Evolutionary conservation across 1,140 invertebrate genomes (phyloP).

Genomic region (Drosophila subobscura): DNA sequence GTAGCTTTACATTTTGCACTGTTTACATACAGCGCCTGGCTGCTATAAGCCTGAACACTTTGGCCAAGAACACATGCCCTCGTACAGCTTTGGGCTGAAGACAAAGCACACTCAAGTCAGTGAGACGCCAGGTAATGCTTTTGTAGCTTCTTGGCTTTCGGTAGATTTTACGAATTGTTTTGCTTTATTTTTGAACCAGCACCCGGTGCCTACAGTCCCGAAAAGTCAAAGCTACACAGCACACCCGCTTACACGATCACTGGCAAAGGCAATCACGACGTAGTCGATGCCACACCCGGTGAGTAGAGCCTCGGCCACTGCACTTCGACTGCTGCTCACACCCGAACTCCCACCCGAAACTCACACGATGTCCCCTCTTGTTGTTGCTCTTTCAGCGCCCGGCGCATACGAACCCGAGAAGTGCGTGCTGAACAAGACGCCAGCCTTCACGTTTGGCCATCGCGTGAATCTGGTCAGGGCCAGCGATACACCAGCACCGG

Average conservation of each 20-base stretch:
- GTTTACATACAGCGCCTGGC: constrained; percentile 83
- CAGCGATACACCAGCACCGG: constrained; percentile 87
- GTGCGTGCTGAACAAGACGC: constrained; percentile 85
- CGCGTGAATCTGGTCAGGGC: constrained; percentile 85
- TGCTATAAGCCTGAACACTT: constrained; percentile 87
- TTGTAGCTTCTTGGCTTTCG: neutral
- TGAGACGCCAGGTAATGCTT: constrained; percentile 69
- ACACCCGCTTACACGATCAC: constrained; percentile 86
- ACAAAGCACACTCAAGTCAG: constrained; percentile 83
- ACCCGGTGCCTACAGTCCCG: constrained; percentile 86
- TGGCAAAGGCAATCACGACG: constrained; percentile 86
- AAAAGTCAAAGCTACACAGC: constrained; percentile 73
- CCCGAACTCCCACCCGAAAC: neutral
- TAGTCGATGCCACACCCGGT: constrained; percentile 86
- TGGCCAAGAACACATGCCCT: constrained; percentile 86
- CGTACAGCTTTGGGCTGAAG: constrained; percentile 87
- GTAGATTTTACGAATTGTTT: neutral
- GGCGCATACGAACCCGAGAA: constrained; percentile 92
- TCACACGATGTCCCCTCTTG: neutral
- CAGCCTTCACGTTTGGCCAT: constrained; percentile 85
- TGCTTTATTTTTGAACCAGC: constrained; percentile 49
- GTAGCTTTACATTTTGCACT: constrained; percentile 79
- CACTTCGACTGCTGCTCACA: neutral
- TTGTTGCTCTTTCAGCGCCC: constrained; percentile 85
- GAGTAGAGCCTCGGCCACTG: constrained; percentile 77